A percentile compares a stretch with the other conserved stretches of the same genome.
Conservation (phyloP, 2,113 vertebrate species). For the Hirundichthys speculiger region DNA sequence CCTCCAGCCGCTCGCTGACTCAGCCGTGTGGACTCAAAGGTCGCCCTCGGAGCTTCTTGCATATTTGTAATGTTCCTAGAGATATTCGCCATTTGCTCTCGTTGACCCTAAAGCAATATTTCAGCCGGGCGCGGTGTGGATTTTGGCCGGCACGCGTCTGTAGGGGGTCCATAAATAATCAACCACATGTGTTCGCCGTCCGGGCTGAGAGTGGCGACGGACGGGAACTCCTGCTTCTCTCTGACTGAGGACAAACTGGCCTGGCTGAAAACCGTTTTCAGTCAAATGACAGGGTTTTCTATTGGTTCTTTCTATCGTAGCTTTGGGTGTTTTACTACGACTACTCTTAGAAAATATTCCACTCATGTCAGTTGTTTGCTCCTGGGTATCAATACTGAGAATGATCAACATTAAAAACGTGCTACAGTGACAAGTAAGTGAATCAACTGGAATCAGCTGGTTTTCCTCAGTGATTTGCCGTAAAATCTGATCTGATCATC, state of each 20-base stretch:
- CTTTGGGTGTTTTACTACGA: too few species aligned
- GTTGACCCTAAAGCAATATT: constrained; percentile 62
- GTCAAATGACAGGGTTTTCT: constrained; percentile 2
- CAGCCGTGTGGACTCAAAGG: constrained; percentile 1
- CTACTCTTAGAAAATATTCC: too few species aligned
- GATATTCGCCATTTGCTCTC: constrained; percentile 56
- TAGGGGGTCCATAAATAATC: constrained; percentile 60
- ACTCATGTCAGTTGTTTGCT: too few species aligned
- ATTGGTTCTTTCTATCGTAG: constrained; percentile 6
- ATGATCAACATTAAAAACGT: too few species aligned
- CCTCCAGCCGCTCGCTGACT: constrained; percentile 1
- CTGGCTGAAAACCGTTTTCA: constrained; percentile 4
- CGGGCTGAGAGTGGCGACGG: constrained; percentile 19
- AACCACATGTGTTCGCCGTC: constrained; percentile 49
- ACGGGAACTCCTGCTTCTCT: constrained; percentile 22
- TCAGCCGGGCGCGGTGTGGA: constrained; percentile 41
- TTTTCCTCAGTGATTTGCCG: too few species aligned
- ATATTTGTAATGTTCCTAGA: constrained; percentile 17
- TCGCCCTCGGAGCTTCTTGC: constrained; percentile 21
- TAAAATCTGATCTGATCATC: too few species aligned
- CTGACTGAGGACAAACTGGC: constrained; percentile 25
- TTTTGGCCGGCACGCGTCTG: constrained; percentile 55
- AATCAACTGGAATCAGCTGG: too few species aligned
- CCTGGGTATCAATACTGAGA: too few species aligned
- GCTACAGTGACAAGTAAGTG: too few species aligned